Percentiles rank a stretch among this genome's conserved stretches.
Conservation (phyloP, 2,888 invertebrate genomes). For the Heliothis peltigera region DNA sequence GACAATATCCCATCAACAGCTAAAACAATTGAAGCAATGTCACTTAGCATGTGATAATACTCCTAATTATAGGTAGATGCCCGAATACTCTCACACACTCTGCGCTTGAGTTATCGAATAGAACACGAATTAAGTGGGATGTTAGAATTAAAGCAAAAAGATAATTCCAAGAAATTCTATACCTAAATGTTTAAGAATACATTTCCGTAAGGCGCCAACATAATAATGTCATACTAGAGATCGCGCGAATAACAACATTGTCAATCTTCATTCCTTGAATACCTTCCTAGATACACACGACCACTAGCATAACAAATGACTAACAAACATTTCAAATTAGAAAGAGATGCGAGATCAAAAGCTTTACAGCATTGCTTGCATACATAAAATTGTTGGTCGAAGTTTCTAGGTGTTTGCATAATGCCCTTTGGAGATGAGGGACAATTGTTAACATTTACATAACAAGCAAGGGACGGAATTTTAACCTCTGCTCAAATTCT, state of each 20-base stretch:
- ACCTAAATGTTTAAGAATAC: background rate
- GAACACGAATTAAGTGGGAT: background rate
- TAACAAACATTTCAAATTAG: slow-evolving; percentile 48
- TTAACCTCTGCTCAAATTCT: slow-evolving; percentile 35
- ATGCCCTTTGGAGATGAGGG: slow-evolving; percentile 40
- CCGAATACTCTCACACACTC: too few species aligned
- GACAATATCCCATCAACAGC: too few species aligned
- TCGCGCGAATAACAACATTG: slow-evolving; percentile 17
- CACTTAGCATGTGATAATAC: too few species aligned
- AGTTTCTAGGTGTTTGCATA: slow-evolving; percentile 55
- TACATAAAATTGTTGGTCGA: slow-evolving; percentile 54
- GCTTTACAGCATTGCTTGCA: slow-evolving; percentile 46
- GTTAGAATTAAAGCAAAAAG: background rate
- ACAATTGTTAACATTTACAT: slow-evolving; percentile 53
- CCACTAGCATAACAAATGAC: slow-evolving; percentile 39
- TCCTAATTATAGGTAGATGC: too few species aligned
- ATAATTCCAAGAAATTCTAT: background rate
- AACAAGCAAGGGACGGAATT: slow-evolving; percentile 44
- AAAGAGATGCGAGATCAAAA: slow-evolving; percentile 47
- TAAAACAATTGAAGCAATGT: too few species aligned
- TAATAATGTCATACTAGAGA: slow-evolving; percentile 1
- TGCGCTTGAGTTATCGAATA: too few species aligned
- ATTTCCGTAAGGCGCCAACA: background rate
- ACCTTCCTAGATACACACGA: slow-evolving; percentile 47
- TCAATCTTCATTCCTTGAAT: slow-evolving; percentile 29